phyloP scores from a whole-genome alignment of 2,888 invertebrate species.

The Myopa testacea region DNA sequence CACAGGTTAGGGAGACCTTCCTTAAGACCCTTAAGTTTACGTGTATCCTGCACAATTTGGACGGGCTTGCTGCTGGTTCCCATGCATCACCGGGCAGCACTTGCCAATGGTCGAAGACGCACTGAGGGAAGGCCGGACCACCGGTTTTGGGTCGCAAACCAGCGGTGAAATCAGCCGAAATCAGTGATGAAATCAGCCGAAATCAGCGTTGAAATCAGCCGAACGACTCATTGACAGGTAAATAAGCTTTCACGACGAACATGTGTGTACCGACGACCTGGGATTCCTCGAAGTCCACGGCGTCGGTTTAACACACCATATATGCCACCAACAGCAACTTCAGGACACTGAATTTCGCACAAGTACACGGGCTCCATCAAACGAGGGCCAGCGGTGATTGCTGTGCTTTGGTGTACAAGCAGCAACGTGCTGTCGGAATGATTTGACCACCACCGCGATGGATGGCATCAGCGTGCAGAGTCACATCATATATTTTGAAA shows the following conservation, averaged over 20 bases:
- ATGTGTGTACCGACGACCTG: constrained; percentile 97
- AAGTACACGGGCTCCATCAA: constrained; percentile 99
- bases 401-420: constrained; percentile 95
- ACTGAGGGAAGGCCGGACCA: constrained; percentile 99
- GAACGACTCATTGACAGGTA: constrained; percentile 99
- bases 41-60: constrained; percentile 88
- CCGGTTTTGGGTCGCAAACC: constrained; percentile 98
- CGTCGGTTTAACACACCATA: constrained; percentile 97
- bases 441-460: constrained; percentile 99
- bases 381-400: constrained; percentile 92
- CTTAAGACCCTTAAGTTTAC: constrained; percentile 99
- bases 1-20: constrained; percentile 95
- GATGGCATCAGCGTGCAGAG: constrained; percentile 99
- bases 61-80: constrained; percentile 82
- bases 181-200: constrained; percentile 99
- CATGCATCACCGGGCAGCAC: constrained; percentile 94
- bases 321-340: constrained; percentile 96
- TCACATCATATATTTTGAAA: constrained; percentile 99
- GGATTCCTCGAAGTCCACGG: constrained; percentile 95
- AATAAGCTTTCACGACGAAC: constrained; percentile 98
- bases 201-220: constrained; percentile 99
- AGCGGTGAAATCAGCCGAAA: constrained; percentile 95
- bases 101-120: constrained; percentile 99
- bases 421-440: constrained; percentile 98
- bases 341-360: constrained; percentile 99